These are phyloP conservation scores for Cheumatopsyche charites DNA, from an alignment of 1,140 invertebrate species.

Conservation along the genomic window DNA sequence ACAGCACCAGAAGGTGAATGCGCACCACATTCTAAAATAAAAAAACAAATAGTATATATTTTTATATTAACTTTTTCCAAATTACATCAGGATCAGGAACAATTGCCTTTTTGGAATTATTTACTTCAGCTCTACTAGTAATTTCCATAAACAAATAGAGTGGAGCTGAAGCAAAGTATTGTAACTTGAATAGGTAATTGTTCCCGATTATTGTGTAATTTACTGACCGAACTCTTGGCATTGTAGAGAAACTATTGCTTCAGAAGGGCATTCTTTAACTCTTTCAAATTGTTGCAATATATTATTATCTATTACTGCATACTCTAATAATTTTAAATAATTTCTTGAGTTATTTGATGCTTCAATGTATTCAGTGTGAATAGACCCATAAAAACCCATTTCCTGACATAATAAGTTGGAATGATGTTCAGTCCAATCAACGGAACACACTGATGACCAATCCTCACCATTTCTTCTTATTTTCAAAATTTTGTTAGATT, in stretches of 20 bases:
- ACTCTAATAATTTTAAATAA: constrained; percentile 41
- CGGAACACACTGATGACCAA: constrained; percentile 60
- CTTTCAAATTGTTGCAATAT: constrained; percentile 58
- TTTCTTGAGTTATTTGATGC: constrained; percentile 42
- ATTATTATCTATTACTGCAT: constrained; percentile 16
- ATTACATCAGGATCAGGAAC: too few relatives aligned
- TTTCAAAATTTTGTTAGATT: constrained; percentile 36
- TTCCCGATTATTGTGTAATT: too few relatives aligned
- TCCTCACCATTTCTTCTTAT: constrained; percentile 48
- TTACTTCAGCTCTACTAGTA: too few relatives aligned
- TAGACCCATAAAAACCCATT: constrained; percentile 61
- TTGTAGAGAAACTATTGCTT: constrained; percentile 60
- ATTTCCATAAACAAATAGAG: too few relatives aligned
- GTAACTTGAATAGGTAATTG: too few relatives aligned
- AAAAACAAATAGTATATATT: constrained; percentile 4
- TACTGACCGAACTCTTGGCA: constrained; percentile 65
- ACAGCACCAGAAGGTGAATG: constrained; percentile 53
- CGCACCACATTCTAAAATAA: constrained; percentile 58
- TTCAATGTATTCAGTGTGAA: constrained; percentile 52
- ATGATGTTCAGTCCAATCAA: constrained; percentile 62
- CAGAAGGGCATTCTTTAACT: constrained; percentile 55
- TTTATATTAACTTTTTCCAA: too few relatives aligned
- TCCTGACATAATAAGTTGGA: constrained; percentile 63
- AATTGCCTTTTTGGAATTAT: too few relatives aligned
- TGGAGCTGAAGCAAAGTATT: too few relatives aligned